Percentiles rank a stretch among this genome's conserved stretches.
Conservation (phyloP, 1,140 invertebrate species). For the Calosoma granatense region DNA sequence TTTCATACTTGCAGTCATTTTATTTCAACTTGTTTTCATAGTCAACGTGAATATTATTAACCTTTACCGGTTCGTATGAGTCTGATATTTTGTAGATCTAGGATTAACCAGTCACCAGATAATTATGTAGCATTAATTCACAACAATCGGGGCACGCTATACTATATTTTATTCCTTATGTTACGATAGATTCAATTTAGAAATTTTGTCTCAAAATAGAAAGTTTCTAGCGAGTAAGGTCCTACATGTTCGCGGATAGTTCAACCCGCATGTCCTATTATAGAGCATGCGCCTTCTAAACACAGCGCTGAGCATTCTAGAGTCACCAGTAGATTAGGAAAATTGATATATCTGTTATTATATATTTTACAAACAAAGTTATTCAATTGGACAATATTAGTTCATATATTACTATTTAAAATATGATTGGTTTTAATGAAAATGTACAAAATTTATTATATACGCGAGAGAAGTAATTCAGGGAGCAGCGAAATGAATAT, state of each 20-base stretch:
- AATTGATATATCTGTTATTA: background rate
- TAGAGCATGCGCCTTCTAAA: conserved; percentile 4
- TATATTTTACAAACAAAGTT: no score
- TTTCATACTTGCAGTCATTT: background rate
- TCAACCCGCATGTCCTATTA: background rate
- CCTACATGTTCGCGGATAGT: background rate
- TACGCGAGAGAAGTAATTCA: background rate
- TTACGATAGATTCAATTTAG: background rate
- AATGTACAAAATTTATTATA: no score
- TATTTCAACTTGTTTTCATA: background rate
- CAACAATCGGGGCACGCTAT: background rate
- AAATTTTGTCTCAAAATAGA: background rate
- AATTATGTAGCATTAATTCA: background rate
- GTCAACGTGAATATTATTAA: background rate
- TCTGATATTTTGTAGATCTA: background rate
- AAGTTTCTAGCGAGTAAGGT: background rate
- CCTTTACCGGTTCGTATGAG: background rate
- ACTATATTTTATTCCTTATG: background rate
- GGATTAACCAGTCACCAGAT: background rate
- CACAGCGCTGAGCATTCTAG: conserved; percentile 5
- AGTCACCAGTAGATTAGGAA: conserved; percentile 1
- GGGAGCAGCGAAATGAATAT: background rate
- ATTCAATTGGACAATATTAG: no score
- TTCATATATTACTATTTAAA: no score
- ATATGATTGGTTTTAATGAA: no score